Conservation (phyloP, 2,797 vertebrate genomes). For the Tapera naevia region DNA sequence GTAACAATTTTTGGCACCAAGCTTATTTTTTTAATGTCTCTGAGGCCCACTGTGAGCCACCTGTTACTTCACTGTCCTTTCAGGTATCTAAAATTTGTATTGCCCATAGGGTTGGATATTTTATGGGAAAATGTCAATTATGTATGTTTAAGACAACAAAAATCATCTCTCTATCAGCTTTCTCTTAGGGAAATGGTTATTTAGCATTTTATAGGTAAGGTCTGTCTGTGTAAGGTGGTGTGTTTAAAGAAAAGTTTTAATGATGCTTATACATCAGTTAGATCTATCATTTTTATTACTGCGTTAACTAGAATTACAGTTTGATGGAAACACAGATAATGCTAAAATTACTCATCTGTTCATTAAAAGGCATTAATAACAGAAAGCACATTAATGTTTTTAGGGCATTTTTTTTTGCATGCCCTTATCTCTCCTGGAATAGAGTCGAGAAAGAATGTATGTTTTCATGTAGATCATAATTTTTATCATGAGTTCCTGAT, state of each 20-base stretch:
- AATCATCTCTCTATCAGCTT: background rate
- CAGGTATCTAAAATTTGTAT: background rate
- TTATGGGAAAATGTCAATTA: background rate
- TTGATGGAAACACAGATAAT: background rate
- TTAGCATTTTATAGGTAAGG: background rate
- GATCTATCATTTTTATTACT: conserved; percentile 38
- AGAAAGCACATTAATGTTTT: background rate
- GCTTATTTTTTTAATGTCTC: background rate
- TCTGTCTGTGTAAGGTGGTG: background rate
- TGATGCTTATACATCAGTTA: background rate
- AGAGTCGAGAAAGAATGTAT: background rate
- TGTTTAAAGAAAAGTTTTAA: conserved; percentile 2
- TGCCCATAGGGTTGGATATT: background rate
- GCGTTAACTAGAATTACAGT: conserved; percentile 23
- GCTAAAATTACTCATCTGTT: conserved; percentile 31
- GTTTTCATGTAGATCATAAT: background rate
- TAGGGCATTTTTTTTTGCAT: background rate
- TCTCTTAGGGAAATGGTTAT: background rate
- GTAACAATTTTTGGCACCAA: background rate
- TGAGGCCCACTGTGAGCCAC: background rate
- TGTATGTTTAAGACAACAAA: conserved; percentile 1
- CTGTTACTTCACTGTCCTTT: background rate
- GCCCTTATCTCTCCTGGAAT: background rate
- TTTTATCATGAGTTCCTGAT: background rate
- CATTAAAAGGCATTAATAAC: conserved; percentile 28